phyloP scores from a whole-genome alignment of 2,797 vertebrate species.

The Phoxinus dragarum region DNA sequence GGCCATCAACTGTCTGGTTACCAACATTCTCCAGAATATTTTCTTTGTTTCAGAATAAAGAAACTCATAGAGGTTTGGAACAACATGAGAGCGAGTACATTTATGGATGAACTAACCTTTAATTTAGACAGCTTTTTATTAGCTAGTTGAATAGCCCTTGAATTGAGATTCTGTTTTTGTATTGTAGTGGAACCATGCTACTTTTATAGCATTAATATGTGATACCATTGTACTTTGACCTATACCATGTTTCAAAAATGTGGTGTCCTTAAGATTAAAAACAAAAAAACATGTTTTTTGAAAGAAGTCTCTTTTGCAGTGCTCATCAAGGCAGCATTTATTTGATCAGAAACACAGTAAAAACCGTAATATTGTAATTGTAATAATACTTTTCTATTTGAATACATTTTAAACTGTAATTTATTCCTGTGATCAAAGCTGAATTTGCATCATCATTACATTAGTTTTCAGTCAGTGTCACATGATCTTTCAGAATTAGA shows the following conservation, averaged over 20 bases:
- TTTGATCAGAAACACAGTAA: background rate
- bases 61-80: no score
- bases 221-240: background rate
- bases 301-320: background rate
- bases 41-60: no score
- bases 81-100: no score
- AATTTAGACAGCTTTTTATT: background rate
- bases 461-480: background rate
- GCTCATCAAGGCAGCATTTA: background rate
- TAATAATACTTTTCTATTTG: background rate
- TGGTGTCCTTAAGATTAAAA: no score
- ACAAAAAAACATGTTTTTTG: no score
- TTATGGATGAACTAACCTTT: no score
- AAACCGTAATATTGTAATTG: background rate
- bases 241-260: no score
- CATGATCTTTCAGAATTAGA: background rate
- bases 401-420: background rate
- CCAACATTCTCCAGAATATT: no score
- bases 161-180: background rate
- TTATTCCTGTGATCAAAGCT: background rate
- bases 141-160: background rate
- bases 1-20: no score
- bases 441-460: background rate
- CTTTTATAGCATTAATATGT: background rate
- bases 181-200: background rate